A percentile compares a stretch with the other conserved stretches of the same genome.
These are phyloP conservation scores for Apeira syringaria DNA, from an alignment of 2,888 invertebrate genomes.

Conservation along the genomic window DNA sequence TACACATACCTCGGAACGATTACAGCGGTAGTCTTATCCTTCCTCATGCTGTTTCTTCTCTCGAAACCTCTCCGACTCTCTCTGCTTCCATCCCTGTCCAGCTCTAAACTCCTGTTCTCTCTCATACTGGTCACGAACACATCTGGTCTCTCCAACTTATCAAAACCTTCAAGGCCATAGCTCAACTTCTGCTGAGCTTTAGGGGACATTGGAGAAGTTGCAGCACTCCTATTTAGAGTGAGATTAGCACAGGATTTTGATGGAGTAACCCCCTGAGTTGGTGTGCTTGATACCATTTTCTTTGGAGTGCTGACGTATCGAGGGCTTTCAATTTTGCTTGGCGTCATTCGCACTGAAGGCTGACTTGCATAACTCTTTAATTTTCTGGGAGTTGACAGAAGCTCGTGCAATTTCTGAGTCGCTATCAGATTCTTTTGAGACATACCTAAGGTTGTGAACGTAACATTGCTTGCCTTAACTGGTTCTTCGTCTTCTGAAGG, in stretches of 20 bases:
- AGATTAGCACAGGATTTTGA: slow-evolving; percentile 79
- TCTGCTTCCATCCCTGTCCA: slow-evolving; percentile 59
- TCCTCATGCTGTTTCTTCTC: slow-evolving; percentile 45
- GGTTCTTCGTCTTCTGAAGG: slow-evolving; percentile 82
- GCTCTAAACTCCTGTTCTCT: slow-evolving; percentile 57
- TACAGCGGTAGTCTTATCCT: slow-evolving; percentile 73
- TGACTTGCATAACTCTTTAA: slow-evolving; percentile 76
- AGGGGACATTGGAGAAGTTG: slow-evolving; percentile 69
- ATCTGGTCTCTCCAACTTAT: slow-evolving; percentile 50
- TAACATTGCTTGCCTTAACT: slow-evolving; percentile 39
- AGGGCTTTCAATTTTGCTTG: slow-evolving; percentile 55
- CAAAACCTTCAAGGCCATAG: slow-evolving; percentile 67
- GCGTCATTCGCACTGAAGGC: slow-evolving; percentile 74
- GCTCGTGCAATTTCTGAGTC: slow-evolving; percentile 90
- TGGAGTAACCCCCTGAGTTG: slow-evolving; percentile 67
- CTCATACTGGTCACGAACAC: slow-evolving; percentile 72
- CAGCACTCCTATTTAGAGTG: slow-evolving; percentile 43
- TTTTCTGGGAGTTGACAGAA: slow-evolving; percentile 89
- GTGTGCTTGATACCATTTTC: slow-evolving; percentile 67
- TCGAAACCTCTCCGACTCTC: slow-evolving; percentile 61
- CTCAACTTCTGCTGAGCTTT: slow-evolving; percentile 84
- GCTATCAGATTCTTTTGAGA: slow-evolving; percentile 86
- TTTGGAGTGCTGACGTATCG: slow-evolving; percentile 51
- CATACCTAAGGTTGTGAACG: slow-evolving; percentile 70
- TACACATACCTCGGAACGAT: slow-evolving; percentile 75